Evolutionary conservation across 2,113 vertebrate genomes (phyloP).

Genomic region (Archocentrus centrarchus): DNA sequence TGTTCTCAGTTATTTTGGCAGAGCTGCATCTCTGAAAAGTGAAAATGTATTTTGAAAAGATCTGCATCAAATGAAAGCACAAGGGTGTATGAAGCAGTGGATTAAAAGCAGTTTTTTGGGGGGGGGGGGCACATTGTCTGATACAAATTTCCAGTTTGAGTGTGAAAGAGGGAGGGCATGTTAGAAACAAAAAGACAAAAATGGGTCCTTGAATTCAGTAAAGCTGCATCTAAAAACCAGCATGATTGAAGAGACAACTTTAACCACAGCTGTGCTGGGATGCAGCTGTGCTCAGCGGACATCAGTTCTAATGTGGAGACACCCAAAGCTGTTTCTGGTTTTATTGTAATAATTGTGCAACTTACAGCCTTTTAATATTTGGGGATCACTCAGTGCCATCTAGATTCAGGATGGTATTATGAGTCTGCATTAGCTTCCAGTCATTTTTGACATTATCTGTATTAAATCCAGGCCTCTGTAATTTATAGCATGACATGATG

Average conservation of each 20-base stretch:
- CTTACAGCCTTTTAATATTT: neutral
- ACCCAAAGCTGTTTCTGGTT: neutral
- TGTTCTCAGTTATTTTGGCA: neutral
- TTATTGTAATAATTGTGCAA: conserved; percentile 11
- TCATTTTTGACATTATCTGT: conserved; percentile 20
- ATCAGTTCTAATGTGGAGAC: neutral
- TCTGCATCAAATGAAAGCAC: neutral
- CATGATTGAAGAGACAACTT: neutral
- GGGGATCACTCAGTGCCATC: neutral
- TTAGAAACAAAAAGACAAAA: neutral
- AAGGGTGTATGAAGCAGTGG: neutral
- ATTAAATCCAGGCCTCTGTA: conserved; percentile 8
- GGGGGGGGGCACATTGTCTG: rapidly evolving
- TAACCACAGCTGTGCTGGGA: neutral
- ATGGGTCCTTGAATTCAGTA: neutral
- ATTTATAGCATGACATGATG: conserved; percentile 24
- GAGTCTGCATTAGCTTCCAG: neutral
- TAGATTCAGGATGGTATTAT: neutral
- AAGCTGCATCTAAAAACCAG: neutral
- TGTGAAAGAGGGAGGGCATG: neutral
- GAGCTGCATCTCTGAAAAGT: neutral
- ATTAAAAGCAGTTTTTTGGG: neutral
- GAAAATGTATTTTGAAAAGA: conserved; percentile 12
- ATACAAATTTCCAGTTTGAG: neutral
- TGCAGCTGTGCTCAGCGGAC: neutral